Base-by-base conservation (phyloP, 1,140 invertebrate species). In the Marisa cornuarietis region DNA sequence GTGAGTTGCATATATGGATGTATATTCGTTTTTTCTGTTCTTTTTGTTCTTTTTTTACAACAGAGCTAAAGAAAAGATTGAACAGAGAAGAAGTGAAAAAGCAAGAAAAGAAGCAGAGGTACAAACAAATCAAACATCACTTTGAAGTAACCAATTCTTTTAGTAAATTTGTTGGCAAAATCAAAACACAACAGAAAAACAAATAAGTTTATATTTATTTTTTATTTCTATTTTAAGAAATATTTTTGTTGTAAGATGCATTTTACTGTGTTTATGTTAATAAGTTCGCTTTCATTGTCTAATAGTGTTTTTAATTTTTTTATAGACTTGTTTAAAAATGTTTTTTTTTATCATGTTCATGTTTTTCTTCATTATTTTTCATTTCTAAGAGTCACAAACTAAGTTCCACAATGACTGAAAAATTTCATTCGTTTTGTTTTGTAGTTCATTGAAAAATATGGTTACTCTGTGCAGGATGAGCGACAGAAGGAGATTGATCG, bases 401-500 rank as follows among this genome's bases (percentile, higher is more conserved):
- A 18, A 58, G 16, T 58, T 3, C 11, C 54, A 14, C 54, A 58
- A 8, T 58, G 54, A 58, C 9, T 42, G 31, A 42, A 42, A 42
- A 42, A 42, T 42, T 6, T 42, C 31, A 42, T 42, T 71, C 5
- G 26, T 20, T 71, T 16, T 71, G 58, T n/a, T 79, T 51, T 51
- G 18, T 66, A 80, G 0, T 11, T 4, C 26, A 42, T 13, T 61
- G 31, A 42, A 24, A n/a, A 22, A 63, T 22, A 31, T 18, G 62
- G 42, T n/a, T 26, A 11, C 20, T 49, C 80, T 69, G 26, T 82
- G 8, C 85, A 92, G 91, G 90, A 93, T 84, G 93, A 94, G 86
- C 94, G 91, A 80, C 88, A 93, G 75, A 93, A 93, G 78, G 95
- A 96, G 90, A 86, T 94, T 8, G 94, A 95, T 81, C 92, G 95